Base-by-base conservation (phyloP, 2,797 vertebrate genomes). In the Sparus aurata region DNA sequence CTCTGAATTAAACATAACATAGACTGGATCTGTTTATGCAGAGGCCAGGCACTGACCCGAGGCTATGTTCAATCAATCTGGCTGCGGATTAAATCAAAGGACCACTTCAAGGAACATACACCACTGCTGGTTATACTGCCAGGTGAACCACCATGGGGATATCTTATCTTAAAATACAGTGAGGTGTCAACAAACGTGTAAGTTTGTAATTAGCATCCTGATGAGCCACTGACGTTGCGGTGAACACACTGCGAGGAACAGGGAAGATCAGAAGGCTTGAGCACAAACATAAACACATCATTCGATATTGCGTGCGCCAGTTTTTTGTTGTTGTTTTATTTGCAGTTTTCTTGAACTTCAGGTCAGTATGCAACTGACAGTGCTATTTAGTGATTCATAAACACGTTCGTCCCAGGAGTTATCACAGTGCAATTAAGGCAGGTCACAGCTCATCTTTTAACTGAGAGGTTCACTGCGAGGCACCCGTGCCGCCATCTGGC, bases 1-100 rank as follows among this genome's bases (percentile, higher is more conserved):
- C 84, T 85, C 85, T 93, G 91, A 93, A 93, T 93, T 91, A 93
- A 93, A 91, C 90, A 91, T 91, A 90, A 91, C 91, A 81, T 58
- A 76, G 73, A 67, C 79, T 81, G 77, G 84, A 85, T 88, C 63
- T 92, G 87, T 91, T 93, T 92, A 91, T 91, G 81, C 87, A 77
- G 78, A 25, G 80, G 76, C 84, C 89, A 89, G 75, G 75, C 79
- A 30, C 63, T 76, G 82, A 89, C 91, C 92, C 73, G 83, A 73
- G 93, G 90, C 92, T 78, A 90, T 85, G 84, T 92, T 92, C 91
- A 92, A 92, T 93, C 90, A 92, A 89, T 89, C 80, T 79, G 88
- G 84, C 85, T 70, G 76, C 25, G 50, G 88, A 91, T 91, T 82
- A 87, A 92, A 94, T 92, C 90, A 92, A 91, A 90, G 83, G 73